Percentiles rank a stretch among this genome's conserved stretches.
Conservation (phyloP, 2,888 invertebrate species). For the Mamestra brassicae region DNA sequence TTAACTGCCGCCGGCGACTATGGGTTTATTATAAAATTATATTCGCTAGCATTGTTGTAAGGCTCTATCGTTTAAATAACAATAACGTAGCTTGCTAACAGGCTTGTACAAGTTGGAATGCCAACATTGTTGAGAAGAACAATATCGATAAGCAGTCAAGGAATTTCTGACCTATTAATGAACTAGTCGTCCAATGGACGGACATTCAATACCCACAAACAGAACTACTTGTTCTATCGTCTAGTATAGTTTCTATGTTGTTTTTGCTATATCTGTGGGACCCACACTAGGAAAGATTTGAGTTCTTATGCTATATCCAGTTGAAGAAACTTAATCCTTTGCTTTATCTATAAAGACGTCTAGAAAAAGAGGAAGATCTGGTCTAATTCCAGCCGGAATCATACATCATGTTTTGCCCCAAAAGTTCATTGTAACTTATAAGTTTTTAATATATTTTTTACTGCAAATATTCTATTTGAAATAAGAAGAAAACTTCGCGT, state of each 20-base stretch:
- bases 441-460: slow-evolving; percentile 14
- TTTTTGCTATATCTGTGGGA: not conserved
- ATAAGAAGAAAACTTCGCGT: slow-evolving; percentile 34
- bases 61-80: slow-evolving; percentile 18
- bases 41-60: slow-evolving; percentile 29
- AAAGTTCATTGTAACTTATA: slow-evolving; percentile 34
- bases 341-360: not conserved
- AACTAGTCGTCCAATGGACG: slow-evolving; percentile 3
- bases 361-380: not conserved
- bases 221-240: slow-evolving; percentile 1
- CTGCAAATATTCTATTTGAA: slow-evolving; percentile 29
- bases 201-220: slow-evolving; percentile 9
- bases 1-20: slow-evolving; percentile 46
- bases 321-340: not conserved
- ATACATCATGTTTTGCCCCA: slow-evolving; percentile 19
- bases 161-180: slow-evolving; percentile 30
- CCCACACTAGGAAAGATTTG: not conserved
- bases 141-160: slow-evolving; percentile 15
- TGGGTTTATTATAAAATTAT: slow-evolving; percentile 41
- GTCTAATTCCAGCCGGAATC: not conserved
- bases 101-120: slow-evolving; percentile 18
- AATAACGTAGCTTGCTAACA: slow-evolving; percentile 21
- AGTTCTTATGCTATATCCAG: not conserved
- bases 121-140: slow-evolving; percentile 17
- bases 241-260: not conserved